Base-by-base conservation (phyloP, 2,888 invertebrate species). In the Dasysyrphus albostriatus region DNA sequence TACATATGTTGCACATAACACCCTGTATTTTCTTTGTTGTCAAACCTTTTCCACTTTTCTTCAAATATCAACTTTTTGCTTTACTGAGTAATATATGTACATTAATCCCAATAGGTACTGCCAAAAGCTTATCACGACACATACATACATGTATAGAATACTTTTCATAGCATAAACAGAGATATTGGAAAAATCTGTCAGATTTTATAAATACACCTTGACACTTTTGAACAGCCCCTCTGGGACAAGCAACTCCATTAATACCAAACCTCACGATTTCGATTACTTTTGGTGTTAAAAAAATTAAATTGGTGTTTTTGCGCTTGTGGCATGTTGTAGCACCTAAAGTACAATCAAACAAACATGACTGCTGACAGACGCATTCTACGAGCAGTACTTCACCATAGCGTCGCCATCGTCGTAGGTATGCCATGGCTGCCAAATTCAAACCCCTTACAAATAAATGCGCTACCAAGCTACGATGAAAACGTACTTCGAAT, bases 291-390 rank as follows among this genome's bases (percentile, higher is more conserved):
- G 49, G 47, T 49, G 59, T 69, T 67, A 65, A 42, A 67, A 59
- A 58, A 56, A 67, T 76, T 51, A 63, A 74, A 63, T 74, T 75
- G 42, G 61, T 77, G 42, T 69, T 65, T 79, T 65, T 51, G 73
- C 47, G 32, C 37, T 59, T 58, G 32, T 65, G 49, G 79, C 65
- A 49, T 49, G 74, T 39, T 74, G 74, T 63, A 51, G 58, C 69
- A 77, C 49, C 58, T 69, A 49, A 34, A 49, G 69, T 37, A 59
- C 58, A 69, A 59, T 59, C 58, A 77, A 59, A 67, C 79, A 80
- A 74, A 74, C 67, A 59, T 61, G 67, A 81, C 61, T 65, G 65
- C 65, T 67, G 65, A 67, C 49, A 16, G 47, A 49, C 75, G 19
- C 63, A 63, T 69, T 19, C 32, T 56, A 61, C 19, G 32, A 59